Evolutionary conservation across 2,113 vertebrate species (phyloP), one percentile per base, ranked within the genome.

Genomic region (Larimichthys crocea): DNA sequence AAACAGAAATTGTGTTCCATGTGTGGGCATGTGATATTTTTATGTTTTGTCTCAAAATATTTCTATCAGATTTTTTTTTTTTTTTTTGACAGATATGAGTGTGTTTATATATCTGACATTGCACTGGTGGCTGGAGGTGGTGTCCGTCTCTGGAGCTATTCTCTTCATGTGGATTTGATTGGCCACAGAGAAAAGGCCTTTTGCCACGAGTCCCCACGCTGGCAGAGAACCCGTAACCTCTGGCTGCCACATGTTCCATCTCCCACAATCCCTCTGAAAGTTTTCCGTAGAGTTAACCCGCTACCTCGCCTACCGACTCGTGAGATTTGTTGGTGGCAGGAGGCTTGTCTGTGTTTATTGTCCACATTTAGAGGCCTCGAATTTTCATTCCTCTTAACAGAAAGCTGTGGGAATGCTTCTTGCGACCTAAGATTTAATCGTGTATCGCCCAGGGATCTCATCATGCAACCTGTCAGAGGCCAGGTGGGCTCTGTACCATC

Each of bases 211-310:
- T 88, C 71, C 86, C 60, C 8, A 3, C 5, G 22, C 74, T 92
- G 90, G 88, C 88, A 91, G 83, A 69, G 67, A 67, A 88, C 49
- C 75, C 88, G 10, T 86, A 92, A 91, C 90, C 86, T 88, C 88
- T 82, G 87, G 76, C 24, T 81, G 90, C 91, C 89, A 91, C 86
- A 80, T 92, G 89, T 89, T 88, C 77, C 77, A 69, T 76, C 49
- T 84, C 60, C 72, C 79, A 79, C 74, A 89, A 69, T 82, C 74
- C 71, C 77, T 86, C 64, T 60, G 75, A 73, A 90, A 61, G 83
- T 80, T 86, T 88, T 80, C 79, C 65, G 9, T 10, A 2, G 16
- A 65, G n/a, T 79, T 74, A 59, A 63, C 48, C 77, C 2, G 2
- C 74, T 26, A 29, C 74, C 59, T 77, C 20, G 31, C 64, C 31